Evolutionary conservation across 2,797 vertebrate species (phyloP).

Genomic region (Urocyon cinereoargenteus): DNA sequence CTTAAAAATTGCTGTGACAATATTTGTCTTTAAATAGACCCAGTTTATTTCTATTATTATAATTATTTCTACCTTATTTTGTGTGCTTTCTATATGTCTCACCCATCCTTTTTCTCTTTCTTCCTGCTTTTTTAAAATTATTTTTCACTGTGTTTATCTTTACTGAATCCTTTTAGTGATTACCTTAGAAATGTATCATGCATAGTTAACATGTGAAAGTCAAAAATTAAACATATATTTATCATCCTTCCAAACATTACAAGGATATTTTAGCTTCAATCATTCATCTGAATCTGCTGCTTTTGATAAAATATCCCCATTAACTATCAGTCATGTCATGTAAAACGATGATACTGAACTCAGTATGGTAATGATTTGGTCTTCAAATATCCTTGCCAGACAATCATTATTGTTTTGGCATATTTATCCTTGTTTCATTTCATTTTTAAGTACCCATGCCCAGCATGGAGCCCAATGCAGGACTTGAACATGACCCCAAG

Average conservation of each 20-base stretch:
- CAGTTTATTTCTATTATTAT: background rate
- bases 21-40: background rate
- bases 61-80: slow-evolving; percentile 11
- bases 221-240: slow-evolving; percentile 6
- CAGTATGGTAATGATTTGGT: slow-evolving; percentile 68
- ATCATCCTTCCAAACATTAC: background rate
- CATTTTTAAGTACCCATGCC: background rate
- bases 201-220: background rate
- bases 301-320: slow-evolving; percentile 75
- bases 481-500: background rate
- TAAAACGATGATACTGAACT: slow-evolving; percentile 72
- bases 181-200: background rate
- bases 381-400: slow-evolving; percentile 49
- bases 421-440: background rate
- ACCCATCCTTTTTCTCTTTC: background rate
- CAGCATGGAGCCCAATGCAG: background rate
- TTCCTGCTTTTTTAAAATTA: background rate
- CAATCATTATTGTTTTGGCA: background rate
- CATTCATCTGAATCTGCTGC: slow-evolving; percentile 77
- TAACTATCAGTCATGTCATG: slow-evolving; percentile 67
- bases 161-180: background rate
- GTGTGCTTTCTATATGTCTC: background rate
- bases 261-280: background rate
- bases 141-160: background rate
- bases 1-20: background rate